Evolutionary conservation across 1,140 invertebrate genomes (phyloP), one percentile per base, ranked within the genome.

Genomic region (Calephelis virginiensis): DNA sequence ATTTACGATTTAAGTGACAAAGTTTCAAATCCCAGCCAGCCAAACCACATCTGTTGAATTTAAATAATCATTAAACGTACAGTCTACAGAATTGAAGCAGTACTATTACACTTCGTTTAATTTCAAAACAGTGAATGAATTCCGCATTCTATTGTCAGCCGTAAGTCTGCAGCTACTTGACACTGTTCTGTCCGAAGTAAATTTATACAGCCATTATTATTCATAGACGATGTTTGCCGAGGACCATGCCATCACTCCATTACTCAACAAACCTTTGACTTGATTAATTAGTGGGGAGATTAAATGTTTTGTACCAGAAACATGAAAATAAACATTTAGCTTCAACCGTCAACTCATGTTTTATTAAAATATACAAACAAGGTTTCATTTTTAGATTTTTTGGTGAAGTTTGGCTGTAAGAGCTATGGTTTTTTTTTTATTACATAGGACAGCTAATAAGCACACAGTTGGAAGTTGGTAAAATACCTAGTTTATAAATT

Each of bases 251-350:
- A 37, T 11, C 28, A 38, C 28, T 59, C 11, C 53, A 7, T 38
- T 38, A 59, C 28, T 59, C 53, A 8, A 59, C 53, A 38, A n/a
- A 59, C 28, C 53, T 59, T 59, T 59, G 53, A 59, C 28, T 37
- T 59, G 28, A 59, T 59, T 59, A 59, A 59, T 59, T 59, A 59
- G 53, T 37, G 7, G 11, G 7, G 53, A 59, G 53, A 38, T 59
- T 59, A 59, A 59, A 59, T 59, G 53, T 59, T 59, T 59, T 59
- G 53, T 38, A 59, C 53, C 53, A 59, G 53, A 37, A 59, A 40
- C 53, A 38, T 59, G 53, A 12, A n/a, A 59, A 59, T 38, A 37
- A 38, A 59, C n/a, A 38, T 37, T 37, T 38, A 7, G 37, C 53
- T 59, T 59, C 5, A 59, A n/a, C 6, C 53, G 12, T 59, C 12